Percentiles rank a stretch among this genome's conserved stretches.
Evolutionary conservation across 1,140 invertebrate genomes (phyloP).

Genomic region (Cydia strobilella): DNA sequence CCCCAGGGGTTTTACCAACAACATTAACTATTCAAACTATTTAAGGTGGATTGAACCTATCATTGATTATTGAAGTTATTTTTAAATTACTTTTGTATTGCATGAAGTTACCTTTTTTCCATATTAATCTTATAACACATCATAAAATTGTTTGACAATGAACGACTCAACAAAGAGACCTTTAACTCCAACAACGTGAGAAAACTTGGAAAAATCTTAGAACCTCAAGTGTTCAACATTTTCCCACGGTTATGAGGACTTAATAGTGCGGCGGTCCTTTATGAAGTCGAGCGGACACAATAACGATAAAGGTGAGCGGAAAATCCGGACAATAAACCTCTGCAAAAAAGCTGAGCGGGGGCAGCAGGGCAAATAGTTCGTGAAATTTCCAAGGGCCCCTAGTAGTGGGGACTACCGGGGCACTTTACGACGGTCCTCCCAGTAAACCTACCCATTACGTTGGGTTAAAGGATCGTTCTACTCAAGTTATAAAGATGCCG

Average conservation of each 20-base stretch:
- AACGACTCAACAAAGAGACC: not conserved
- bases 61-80: too few relatives aligned
- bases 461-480: slow-evolving; percentile 76
- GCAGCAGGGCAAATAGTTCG: slow-evolving; percentile 78
- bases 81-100: not conserved
- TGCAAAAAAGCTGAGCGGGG: slow-evolving; percentile 75
- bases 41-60: too few relatives aligned
- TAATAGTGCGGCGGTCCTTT: slow-evolving; percentile 73
- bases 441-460: slow-evolving; percentile 77
- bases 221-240: slow-evolving; percentile 44
- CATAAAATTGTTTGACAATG: not conserved
- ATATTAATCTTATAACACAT: not conserved
- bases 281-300: slow-evolving; percentile 77
- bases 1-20: too few relatives aligned
- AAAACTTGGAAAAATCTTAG: slow-evolving; percentile 19
- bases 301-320: slow-evolving; percentile 78
- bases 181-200: slow-evolving; percentile 7
- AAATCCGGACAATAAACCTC: slow-evolving; percentile 79
- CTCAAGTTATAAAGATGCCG: slow-evolving; percentile 77
- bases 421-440: slow-evolving; percentile 76
- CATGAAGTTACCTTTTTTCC: not conserved
- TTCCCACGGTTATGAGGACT: slow-evolving; percentile 79
- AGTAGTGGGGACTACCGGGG: slow-evolving; percentile 54
- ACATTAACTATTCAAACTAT: too few relatives aligned
- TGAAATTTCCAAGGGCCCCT: slow-evolving; percentile 75